Base-by-base conservation (phyloP, 2,888 invertebrate genomes). In the Myopa testacea region DNA sequence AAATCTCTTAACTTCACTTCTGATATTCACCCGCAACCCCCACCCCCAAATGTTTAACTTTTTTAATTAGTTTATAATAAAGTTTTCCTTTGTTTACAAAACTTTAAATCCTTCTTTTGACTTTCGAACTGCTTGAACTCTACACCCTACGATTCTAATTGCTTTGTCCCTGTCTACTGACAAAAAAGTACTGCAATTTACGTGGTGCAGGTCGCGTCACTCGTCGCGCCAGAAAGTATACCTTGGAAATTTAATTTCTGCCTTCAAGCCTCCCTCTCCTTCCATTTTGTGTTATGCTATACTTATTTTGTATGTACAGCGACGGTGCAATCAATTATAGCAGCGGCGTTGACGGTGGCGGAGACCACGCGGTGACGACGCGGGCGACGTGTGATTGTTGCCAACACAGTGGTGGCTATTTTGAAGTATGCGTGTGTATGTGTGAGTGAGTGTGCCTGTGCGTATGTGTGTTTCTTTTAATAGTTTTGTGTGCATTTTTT, bases 141-240 rank as follows among this genome's bases (percentile, higher is more conserved):
- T 45, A 45, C 45, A 45, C 45, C 10, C 45, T 10, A 10, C 45
- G 10, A 45, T 45, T 10, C 7, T 45, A 45, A 45, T 45, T 45
- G 45, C 3, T 45, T 45, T 45, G 26, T 45, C 45, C 45, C 45
- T 45, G 45, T 45, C 45, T 45, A 45, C 45, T 45, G 45, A 45
- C 45, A 3, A 45, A 45, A 45, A 45, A 45, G 45, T 1, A 45
- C 45, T 45, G 55, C 4, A 55, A 55, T 55, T 55, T 45, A 45
- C 45, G 45, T 45, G 7, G 45, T 45, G 52, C 67, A 10, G 73
- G 87, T 84, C 86, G 86, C 87, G 86, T 84, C 87, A 86, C 84
- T 82, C 86, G 87, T 85, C 87, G 87, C 87, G 87, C 85, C 87
- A 85, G 84, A 87, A 87, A 87, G 86, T 86, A 86, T 86, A 87